Evolutionary conservation across 2,113 vertebrate species (phyloP).

Genomic region (Myodes glareolus): DNA sequence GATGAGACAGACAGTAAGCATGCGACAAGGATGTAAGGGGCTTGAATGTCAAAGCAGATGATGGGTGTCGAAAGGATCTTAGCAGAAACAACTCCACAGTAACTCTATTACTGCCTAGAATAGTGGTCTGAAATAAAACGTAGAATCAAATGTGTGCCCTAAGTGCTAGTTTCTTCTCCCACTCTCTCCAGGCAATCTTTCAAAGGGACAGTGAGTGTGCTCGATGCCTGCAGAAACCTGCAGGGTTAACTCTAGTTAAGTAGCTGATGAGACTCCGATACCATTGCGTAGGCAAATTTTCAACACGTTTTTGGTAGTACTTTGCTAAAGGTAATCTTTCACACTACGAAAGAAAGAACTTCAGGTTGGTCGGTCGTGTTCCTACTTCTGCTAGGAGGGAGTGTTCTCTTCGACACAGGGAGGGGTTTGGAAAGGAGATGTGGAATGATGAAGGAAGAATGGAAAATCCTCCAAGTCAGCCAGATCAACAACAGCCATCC

Average conservation of each 20-base stretch:
- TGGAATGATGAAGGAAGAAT: slow-evolving; percentile 25
- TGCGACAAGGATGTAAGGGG: background rate
- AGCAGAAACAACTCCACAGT: background rate
- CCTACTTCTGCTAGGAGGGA: background rate
- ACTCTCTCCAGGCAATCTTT: background rate
- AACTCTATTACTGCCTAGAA: background rate
- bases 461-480: slow-evolving; percentile 63
- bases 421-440: slow-evolving; percentile 49
- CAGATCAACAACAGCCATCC: slow-evolving; percentile 55
- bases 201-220: background rate
- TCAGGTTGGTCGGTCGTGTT: background rate
- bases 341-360: background rate
- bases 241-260: background rate
- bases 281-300: background rate
- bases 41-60: background rate
- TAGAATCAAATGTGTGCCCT: background rate
- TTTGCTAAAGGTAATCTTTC: slow-evolving; percentile 7
- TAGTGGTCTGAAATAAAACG: background rate
- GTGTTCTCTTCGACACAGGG: background rate
- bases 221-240: background rate
- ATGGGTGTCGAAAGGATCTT: background rate
- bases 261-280: background rate
- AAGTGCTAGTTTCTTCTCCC: background rate
- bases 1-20: slow-evolving; percentile 18
- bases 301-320: background rate